Base-by-base conservation (phyloP, 1,140 invertebrate species). In the Subanguina moxae region DNA sequence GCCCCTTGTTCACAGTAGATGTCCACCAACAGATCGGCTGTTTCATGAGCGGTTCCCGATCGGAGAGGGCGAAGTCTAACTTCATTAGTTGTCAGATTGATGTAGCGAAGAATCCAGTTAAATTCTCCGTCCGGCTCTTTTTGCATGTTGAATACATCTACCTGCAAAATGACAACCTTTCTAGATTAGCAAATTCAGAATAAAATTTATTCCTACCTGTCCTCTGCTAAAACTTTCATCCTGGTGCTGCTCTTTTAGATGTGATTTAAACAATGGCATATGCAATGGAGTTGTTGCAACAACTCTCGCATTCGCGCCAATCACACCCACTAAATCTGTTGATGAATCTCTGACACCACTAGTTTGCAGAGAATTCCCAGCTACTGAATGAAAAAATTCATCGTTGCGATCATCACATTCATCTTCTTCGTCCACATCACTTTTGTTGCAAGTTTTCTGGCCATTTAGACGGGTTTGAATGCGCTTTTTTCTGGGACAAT, bases 1-100 rank as follows among this genome's bases (percentile, higher is more conserved):
- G 67, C 67, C 7, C 67, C 67, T 21, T 68, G 69, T 19, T 68
- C 67, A 19, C 66, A 68, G 43, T 68, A 68, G 38, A 68, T 69
- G 38, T 68, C 67, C 13, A 68, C 57, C 23, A 68, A 46, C 17
- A 68, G 23, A 28, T 68, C 57, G 17, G 67, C 67, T 19, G 67
- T 48, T 68, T 68, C 67, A 45, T 27, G n/a, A 11, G 67, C 19
- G 13, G 43, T 68, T 15, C 63, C 67, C 17, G 32, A 57, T 13
- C 57, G 43, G 25, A 68, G 42, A 25, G 67, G 65, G 7, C 32
- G 23, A 1, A 68, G 52, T 48, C 67, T 67, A 7, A 68, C 57
- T 43, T 68, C 67, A 42, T 45, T n/a, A 0, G 67, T 43, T 7
- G 32, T 32, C 19, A 68, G 52, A 70, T 68, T 68, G 0, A 46